Evolutionary conservation across 2,888 invertebrate genomes (phyloP).

Genomic region (Syrphus vitripennis): DNA sequence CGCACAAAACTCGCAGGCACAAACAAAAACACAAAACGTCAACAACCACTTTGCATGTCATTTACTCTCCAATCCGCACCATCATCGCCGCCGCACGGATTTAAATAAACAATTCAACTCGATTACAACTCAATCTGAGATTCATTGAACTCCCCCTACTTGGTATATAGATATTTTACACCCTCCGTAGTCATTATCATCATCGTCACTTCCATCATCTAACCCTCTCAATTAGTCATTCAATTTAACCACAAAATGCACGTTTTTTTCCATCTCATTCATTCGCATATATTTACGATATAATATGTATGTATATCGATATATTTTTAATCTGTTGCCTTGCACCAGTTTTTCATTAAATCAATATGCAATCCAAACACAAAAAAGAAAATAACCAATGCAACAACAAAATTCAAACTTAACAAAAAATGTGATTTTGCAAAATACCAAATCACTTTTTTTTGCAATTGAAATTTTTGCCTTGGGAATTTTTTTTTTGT

Average conservation of each 20-base stretch:
- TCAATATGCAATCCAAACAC: constrained; percentile 34
- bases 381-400: too few relatives aligned
- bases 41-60: constrained; percentile 40
- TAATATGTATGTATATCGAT: neutral
- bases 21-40: neutral
- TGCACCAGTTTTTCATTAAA: constrained; percentile 50
- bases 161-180: neutral
- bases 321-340: constrained; percentile 56
- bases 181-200: neutral
- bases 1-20: too few relatives aligned
- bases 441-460: neutral
- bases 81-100: neutral
- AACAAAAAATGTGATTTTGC: constrained; percentile 27
- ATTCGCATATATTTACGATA: neutral
- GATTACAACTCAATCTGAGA: constrained; percentile 39
- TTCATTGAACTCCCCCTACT: constrained; percentile 45
- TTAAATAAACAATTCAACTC: constrained; percentile 18
- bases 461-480: neutral
- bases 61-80: constrained; percentile 10
- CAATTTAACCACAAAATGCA: constrained; percentile 39
- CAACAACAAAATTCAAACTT: neutral
- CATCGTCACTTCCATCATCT: neutral
- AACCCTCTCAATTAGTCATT: constrained; percentile 62
- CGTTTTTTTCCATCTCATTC: neutral
- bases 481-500: neutral